Percentiles rank a stretch among this genome's conserved stretches.
phyloP scores from a whole-genome alignment of 2,797 vertebrate genomes.

The Anniella stebbinsi region DNA sequence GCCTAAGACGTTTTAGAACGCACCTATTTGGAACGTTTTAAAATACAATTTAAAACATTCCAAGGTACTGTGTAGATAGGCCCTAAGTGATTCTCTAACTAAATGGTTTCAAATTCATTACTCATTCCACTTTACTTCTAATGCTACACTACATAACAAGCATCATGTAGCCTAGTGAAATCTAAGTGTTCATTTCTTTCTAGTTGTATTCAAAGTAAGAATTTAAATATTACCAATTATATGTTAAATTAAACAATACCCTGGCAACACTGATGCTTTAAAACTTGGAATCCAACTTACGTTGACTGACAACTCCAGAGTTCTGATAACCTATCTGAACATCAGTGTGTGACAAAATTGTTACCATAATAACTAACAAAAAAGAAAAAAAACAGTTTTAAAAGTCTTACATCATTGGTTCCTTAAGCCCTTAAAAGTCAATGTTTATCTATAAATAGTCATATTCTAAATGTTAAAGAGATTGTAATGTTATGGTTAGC shows the following conservation, averaged over 20 bases:
- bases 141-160: not conserved
- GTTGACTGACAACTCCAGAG: not conserved
- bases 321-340: not conserved
- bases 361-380: not conserved
- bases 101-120: not conserved
- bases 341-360: not conserved
- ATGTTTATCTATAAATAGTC: no score
- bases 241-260: not conserved
- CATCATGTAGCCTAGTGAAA: not conserved
- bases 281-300: not conserved
- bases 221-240: not conserved
- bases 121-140: not conserved
- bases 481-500: not conserved
- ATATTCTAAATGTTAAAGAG: not conserved
- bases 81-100: not conserved
- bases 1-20: no score
- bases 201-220: not conserved
- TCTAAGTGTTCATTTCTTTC: not conserved
- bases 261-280: not conserved
- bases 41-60: no score
- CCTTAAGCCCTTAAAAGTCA: no score
- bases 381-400: no score
- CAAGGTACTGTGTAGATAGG: no score
- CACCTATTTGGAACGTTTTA: no score
- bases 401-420: no score